A percentile compares a stretch with the other conserved stretches of the same genome.
Evolutionary conservation across 2,113 vertebrate genomes (phyloP).

Genomic region (Mustela nigripes): DNA sequence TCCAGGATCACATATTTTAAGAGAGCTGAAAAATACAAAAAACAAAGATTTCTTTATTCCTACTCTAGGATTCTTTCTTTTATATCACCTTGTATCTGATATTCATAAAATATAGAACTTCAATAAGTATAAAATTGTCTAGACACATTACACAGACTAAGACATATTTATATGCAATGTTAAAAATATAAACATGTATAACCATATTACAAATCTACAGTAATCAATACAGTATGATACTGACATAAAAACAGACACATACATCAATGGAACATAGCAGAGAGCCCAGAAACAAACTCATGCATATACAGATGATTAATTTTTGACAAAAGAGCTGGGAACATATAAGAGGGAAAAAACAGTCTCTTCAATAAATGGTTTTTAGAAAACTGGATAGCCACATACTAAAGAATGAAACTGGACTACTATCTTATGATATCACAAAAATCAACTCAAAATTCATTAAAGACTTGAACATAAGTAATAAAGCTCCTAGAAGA

Average conservation of each 20-base stretch:
- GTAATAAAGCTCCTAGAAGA: not conserved
- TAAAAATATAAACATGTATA: constrained; percentile 16
- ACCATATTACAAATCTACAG: not conserved
- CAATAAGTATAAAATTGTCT: not conserved
- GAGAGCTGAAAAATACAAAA: not conserved
- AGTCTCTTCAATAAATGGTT: not conserved
- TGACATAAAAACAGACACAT: not conserved
- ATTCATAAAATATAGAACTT: constrained; percentile 27
- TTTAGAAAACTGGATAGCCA: not conserved
- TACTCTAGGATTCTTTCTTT: not conserved
- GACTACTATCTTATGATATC: not conserved
- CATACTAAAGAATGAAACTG: not conserved
- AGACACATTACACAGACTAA: not conserved
- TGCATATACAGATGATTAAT: not conserved
- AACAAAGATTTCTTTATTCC: not conserved
- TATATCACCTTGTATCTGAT: not conserved
- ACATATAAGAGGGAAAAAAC: not conserved
- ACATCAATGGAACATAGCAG: not conserved
- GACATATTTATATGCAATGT: not conserved
- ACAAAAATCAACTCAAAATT: not conserved
- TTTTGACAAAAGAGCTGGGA: not conserved
- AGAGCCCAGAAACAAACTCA: not conserved
- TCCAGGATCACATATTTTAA: not conserved
- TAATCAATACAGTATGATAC: not conserved
- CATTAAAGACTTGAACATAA: not conserved